Conservation (phyloP, 1,140 invertebrate genomes). For the Andricus grossulariae region DNA sequence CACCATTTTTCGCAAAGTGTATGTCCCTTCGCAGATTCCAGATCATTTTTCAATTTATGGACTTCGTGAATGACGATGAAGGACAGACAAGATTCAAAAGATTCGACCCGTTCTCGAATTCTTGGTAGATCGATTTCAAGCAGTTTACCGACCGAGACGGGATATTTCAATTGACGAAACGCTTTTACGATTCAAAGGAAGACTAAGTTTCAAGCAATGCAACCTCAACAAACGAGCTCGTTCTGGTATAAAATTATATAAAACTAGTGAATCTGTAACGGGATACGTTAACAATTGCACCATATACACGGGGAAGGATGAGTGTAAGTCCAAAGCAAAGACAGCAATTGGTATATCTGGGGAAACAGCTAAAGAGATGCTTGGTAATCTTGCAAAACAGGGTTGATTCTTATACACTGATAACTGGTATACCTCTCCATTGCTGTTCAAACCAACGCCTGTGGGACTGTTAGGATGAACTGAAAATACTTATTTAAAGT, state of each 20-base stretch:
- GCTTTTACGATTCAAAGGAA: constrained; percentile 39
- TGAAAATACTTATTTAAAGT: too few species aligned
- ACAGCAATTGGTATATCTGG: constrained; percentile 36
- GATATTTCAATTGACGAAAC: constrained; percentile 38
- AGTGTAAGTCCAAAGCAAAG: constrained; percentile 6
- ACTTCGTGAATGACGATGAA: constrained; percentile 36
- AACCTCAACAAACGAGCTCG: constrained; percentile 37
- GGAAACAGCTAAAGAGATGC: constrained; percentile 37
- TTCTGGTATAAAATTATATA: constrained; percentile 38
- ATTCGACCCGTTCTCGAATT: constrained; percentile 35
- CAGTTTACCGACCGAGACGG: constrained; percentile 29
- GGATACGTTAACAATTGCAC: constrained; percentile 37
- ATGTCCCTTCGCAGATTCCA: too few species aligned
- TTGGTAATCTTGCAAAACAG: too few species aligned
- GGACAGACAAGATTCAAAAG: constrained; percentile 40
- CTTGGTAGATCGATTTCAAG: constrained; percentile 35
- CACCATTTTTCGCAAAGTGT: too few species aligned
- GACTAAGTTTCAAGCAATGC: constrained; percentile 37
- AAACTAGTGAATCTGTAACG: constrained; percentile 34
- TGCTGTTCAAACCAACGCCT: constrained; percentile 33
- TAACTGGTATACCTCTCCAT: constrained; percentile 41
- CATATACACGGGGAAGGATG: constrained; percentile 44
- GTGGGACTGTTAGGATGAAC: too few species aligned
- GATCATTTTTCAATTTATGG: constrained; percentile 34
- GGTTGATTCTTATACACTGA: too few species aligned